Base-by-base conservation (phyloP, 2,113 vertebrate genomes). In the Tachycineta bicolor region DNA sequence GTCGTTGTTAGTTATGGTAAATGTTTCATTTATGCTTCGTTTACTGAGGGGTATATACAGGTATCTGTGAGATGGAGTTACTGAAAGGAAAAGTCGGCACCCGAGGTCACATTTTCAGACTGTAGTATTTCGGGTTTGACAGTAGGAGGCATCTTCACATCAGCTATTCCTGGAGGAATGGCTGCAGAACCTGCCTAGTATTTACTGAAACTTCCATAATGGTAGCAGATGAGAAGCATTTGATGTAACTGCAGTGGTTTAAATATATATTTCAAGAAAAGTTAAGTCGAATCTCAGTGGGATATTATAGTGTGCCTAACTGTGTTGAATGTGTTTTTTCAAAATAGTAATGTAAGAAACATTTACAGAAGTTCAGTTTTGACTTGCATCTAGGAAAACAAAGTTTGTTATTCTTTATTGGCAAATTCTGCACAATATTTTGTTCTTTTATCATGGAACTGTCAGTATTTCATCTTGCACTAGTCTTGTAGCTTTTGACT, bases 141-240 rank as follows among this genome's bases (percentile, higher is more conserved):
- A 75, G 96, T 95, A 98, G 98, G 97, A 68, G 98, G 97, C 97
- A 64, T 63, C 78, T 73, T 81, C 49, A 67, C 67, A 88, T 86
- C 88, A 96, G 53, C 2, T 74, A 63, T 91, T 90, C 56, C 28
- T 31, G 63, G 25, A 88, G 64, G 21, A 60, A 39, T 3, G 15
- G 26, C 1, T 52, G 47, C 34, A 59, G 68, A 62, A 46, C 46
- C 8, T 73, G 33, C 13, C 1, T 19, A 6, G 28, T 28, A 25
- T 25, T 91, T 25, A 9, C 22, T 41, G 43, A 25, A 79, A 50
- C 18, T 28, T 59, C 9, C 33, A 1, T 71, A 63, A 7, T 5
- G 4, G 22, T 49, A 50, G 49, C 1, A 8, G 29, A 11, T 31
- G 1, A 20, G 28, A 41, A 83, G 34, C 16, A 37, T 6, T 69